Percentiles rank a stretch among this genome's conserved stretches.
Conservation (phyloP, 2,797 vertebrate genomes). For the Cichlasoma orientale region DNA sequence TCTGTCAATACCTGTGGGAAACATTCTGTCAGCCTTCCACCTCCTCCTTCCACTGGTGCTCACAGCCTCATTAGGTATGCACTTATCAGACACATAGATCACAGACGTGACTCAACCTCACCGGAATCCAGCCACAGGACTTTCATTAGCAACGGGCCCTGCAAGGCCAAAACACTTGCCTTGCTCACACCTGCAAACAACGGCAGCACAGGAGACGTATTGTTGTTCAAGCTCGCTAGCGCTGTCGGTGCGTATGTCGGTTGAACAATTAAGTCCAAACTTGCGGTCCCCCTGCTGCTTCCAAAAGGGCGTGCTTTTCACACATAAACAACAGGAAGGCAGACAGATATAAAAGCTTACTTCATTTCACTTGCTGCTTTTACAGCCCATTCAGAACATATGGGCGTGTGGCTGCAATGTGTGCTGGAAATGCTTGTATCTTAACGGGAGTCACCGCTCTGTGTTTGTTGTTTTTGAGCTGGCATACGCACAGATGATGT, state of each 20-base stretch:
- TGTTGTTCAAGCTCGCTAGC: conserved; percentile 40
- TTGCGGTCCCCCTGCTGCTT: conserved; percentile 51
- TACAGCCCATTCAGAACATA: conserved; percentile 33
- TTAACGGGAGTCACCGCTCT: neutral
- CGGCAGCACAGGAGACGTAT: conserved; percentile 47
- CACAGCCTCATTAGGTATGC: conserved; percentile 94
- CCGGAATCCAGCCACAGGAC: conserved; percentile 93
- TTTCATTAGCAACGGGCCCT: conserved; percentile 92
- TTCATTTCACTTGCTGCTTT: conserved; percentile 43
- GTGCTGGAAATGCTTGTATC: conserved; percentile 18
- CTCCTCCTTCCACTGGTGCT: conserved; percentile 55
- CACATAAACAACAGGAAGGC: conserved; percentile 63
- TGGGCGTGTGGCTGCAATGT: conserved; percentile 30
- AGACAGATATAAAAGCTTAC: conserved; percentile 45
- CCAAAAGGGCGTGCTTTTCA: conserved; percentile 46
- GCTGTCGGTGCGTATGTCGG: conserved; percentile 28
- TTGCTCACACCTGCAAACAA: conserved; percentile 87
- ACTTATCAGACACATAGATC: conserved; percentile 98
- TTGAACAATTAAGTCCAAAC: conserved; percentile 58
- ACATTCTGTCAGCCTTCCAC: conserved; percentile 74
- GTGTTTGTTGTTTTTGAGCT: conserved; percentile 7
- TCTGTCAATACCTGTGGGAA: conserved; percentile 99
- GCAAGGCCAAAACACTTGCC: conserved; percentile 80
- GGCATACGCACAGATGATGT: neutral
- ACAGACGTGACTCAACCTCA: conserved; percentile 96